Percentiles rank a stretch among this genome's conserved stretches.
phyloP scores from a whole-genome alignment of 2,797 vertebrate species.

The Crossoptilon crossoptilon region DNA sequence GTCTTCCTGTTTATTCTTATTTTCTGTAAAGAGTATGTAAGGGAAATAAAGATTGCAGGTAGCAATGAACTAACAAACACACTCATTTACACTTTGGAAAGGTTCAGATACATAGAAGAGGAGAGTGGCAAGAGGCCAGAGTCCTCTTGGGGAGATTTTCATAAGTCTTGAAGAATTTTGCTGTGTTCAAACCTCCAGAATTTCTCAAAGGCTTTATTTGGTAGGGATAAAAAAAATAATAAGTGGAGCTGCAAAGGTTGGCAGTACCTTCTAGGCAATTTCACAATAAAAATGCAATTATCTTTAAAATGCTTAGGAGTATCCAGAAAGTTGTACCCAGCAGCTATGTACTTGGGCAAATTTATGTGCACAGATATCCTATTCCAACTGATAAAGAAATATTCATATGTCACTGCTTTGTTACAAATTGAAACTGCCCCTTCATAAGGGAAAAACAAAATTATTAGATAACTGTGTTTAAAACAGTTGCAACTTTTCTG shows the following conservation, averaged over 20 bases:
- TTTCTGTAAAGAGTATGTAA: not conserved
- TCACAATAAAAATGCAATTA: not conserved
- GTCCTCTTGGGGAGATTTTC: not conserved
- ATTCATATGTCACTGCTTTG: not conserved
- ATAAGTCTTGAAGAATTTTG: not conserved
- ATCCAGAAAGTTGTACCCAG: not conserved
- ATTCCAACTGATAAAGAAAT: not conserved
- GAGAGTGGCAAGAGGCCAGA: not conserved
- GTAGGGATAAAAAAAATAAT: not conserved
- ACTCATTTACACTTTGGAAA: not conserved
- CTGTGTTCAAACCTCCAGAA: not conserved
- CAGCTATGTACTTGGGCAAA: not conserved
- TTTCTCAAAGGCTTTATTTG: not conserved
- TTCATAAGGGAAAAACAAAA: not conserved
- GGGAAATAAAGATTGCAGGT: not conserved
- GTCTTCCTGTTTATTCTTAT: not conserved
- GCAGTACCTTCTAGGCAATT: not conserved
- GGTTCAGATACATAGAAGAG: not conserved
- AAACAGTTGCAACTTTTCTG: not conserved
- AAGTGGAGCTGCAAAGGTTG: not conserved
- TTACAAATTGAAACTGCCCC: not conserved
- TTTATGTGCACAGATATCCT: not conserved
- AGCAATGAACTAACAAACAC: not conserved
- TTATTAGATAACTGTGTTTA: not conserved
- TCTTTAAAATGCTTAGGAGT: not conserved